These are phyloP conservation scores for Mythimna pallens DNA, from an alignment of 2,888 invertebrate species.

Conservation along the genomic window DNA sequence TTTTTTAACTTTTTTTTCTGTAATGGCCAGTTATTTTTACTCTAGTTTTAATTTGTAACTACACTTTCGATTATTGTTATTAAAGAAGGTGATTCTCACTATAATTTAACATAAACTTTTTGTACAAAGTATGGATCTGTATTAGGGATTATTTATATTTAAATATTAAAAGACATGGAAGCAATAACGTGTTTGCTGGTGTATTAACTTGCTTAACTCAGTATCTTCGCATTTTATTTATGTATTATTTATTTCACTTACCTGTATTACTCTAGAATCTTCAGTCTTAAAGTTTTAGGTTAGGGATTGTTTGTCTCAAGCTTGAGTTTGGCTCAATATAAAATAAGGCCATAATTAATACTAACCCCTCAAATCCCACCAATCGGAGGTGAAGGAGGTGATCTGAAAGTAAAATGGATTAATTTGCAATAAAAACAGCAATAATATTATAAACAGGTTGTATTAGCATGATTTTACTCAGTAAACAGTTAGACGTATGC, in stretches of 20 bases:
- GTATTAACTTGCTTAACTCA: slow-evolving; percentile 42
- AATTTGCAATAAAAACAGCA: slow-evolving; percentile 22
- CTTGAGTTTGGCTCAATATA: slow-evolving; percentile 8
- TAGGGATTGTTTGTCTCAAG: slow-evolving; percentile 22
- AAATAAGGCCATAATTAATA: not conserved
- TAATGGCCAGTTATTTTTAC: slow-evolving; percentile 58
- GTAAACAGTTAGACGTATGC: slow-evolving; percentile 22
- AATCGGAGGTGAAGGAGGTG: too few species aligned
- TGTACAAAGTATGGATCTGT: slow-evolving; percentile 58
- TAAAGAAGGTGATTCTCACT: slow-evolving; percentile 40
- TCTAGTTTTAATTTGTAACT: slow-evolving; percentile 16
- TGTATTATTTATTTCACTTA: slow-evolving; percentile 5
- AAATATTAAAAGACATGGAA: slow-evolving; percentile 41
- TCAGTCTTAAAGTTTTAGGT: slow-evolving; percentile 33
- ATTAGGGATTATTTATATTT: slow-evolving; percentile 45
- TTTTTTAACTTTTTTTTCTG: slow-evolving; percentile 16
- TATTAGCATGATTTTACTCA: slow-evolving; percentile 9
- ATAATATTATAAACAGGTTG: slow-evolving; percentile 26
- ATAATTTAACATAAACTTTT: slow-evolving; percentile 52
- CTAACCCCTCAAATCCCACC: too few species aligned
- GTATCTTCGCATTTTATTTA: slow-evolving; percentile 51
- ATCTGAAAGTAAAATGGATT: slow-evolving; percentile 1
- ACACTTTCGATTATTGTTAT: slow-evolving; percentile 35
- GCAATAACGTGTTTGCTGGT: slow-evolving; percentile 31
- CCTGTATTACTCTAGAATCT: slow-evolving; percentile 24